Evolutionary conservation across 53 echinoderm and acorn worm genomes (phyloP), one percentile per base, ranked within the genome.

Genomic region (Hippasteria phrygiana): DNA sequence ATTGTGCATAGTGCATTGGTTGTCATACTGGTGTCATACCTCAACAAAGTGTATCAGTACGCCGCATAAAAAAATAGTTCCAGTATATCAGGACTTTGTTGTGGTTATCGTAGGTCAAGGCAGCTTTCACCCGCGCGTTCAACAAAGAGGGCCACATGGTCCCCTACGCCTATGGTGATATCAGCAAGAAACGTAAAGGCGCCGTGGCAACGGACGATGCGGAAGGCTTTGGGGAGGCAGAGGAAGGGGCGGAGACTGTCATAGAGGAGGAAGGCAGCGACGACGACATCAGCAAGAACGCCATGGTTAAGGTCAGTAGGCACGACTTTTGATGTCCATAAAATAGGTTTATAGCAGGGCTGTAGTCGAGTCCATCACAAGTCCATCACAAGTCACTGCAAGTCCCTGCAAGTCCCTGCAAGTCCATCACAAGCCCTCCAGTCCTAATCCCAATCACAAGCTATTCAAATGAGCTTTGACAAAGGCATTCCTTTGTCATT

Each of bases 121-220:
- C 94, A 20, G 98, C 98, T 8, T 94, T 98, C 79, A 98, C 98
- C 10, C 73, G 98, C 43, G 74, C 94, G 28, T 98, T 90, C 90
- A 98, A 98, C 91, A 94, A 98, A 64, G 90, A 87, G 55, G 79
- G 90, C 12, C 98, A 98, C 86, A 85, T 96, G 79, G 77, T 89
- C 14, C 98, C 98, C 3, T 96, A 94, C 73, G 76, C 89, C 5
- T 26, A 80, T 32, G 93, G 89, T 11, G 63, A 67, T 12, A 78
- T 87, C 55, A 36, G 56, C 24, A 98, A 96, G 91, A 93, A 92
- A 73, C 89, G 90, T 34, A 75, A 83, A 28, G 92, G 71, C 20
- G 92, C 78, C 33, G 70, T 69, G 0, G 93, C 73, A 36, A 75
- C 65, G 0, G 91, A 91, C 62, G 93, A 62, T 7, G 77, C 55